A percentile compares a stretch with the other conserved stretches of the same genome.
These are phyloP conservation scores for Hoplostethus atlanticus DNA, from an alignment of 2,797 vertebrate species.

Conservation along the genomic window DNA sequence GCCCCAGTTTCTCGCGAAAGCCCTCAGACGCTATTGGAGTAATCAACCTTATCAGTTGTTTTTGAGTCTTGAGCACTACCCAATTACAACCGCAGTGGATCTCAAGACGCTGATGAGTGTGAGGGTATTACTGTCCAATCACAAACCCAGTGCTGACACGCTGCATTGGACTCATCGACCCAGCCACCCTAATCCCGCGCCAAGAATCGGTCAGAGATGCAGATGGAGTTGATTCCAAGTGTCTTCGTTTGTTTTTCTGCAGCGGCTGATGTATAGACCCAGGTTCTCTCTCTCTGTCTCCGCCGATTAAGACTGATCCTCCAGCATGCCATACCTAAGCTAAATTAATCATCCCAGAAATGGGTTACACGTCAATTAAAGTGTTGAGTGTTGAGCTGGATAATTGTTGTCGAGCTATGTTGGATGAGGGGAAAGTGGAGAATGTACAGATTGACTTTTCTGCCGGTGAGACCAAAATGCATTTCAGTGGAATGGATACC, in stretches of 20 bases:
- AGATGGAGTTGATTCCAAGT: slow-evolving; percentile 75
- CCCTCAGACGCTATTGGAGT: slow-evolving; percentile 43
- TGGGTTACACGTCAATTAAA: slow-evolving; percentile 76
- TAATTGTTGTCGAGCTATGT: slow-evolving; percentile 65
- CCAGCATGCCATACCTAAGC: slow-evolving; percentile 60
- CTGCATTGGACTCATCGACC: slow-evolving; percentile 64
- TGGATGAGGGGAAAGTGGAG: slow-evolving; percentile 62
- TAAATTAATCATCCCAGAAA: slow-evolving; percentile 80
- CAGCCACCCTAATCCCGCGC: slow-evolving; percentile 66
- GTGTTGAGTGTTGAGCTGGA: slow-evolving; percentile 71
- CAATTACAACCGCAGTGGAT: slow-evolving; percentile 77
- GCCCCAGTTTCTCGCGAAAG: slow-evolving; percentile 29
- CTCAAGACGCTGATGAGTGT: slow-evolving; percentile 68
- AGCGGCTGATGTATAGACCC: slow-evolving; percentile 50
- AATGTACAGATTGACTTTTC: slow-evolving; percentile 54
- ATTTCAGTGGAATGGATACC: slow-evolving; percentile 42
- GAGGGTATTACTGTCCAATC: slow-evolving; percentile 77
- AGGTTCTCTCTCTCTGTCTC: slow-evolving; percentile 25
- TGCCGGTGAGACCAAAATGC: slow-evolving; percentile 69
- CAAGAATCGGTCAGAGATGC: slow-evolving; percentile 66
- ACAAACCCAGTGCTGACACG: slow-evolving; percentile 56
- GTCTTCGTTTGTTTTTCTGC: slow-evolving; percentile 73
- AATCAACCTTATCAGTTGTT: slow-evolving; percentile 77
- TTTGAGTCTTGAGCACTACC: slow-evolving; percentile 65
- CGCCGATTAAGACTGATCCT: slow-evolving; percentile 79